Percentiles rank a stretch among this genome's conserved stretches.
Conservation (phyloP, 2,888 invertebrate species). For the Drosophila histrio region DNA sequence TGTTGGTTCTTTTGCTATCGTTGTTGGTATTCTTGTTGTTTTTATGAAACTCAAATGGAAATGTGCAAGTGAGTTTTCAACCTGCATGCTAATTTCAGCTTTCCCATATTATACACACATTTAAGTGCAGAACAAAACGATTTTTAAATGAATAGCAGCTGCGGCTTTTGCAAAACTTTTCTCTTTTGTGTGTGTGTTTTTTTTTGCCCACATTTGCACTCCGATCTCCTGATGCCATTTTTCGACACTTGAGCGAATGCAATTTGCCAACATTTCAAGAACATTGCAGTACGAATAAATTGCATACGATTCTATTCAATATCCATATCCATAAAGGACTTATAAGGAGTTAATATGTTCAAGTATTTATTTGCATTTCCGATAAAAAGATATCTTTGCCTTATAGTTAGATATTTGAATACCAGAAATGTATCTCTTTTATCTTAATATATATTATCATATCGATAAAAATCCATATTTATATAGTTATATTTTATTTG, state of each 20-base stretch:
- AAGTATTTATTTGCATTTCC: neutral
- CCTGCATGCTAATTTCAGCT: constrained; percentile 57
- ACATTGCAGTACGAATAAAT: constrained; percentile 35
- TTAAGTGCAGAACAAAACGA: constrained; percentile 50
- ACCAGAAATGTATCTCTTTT: no score
- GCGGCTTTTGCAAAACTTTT: constrained; percentile 24
- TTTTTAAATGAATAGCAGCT: constrained; percentile 34
- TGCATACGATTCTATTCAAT: constrained; percentile 9
- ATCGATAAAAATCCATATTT: no score
- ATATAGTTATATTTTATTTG: no score
- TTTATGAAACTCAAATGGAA: constrained; percentile 23
- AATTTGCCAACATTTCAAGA: constrained; percentile 2
- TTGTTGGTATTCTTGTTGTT: constrained; percentile 24
- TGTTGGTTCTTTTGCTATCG: constrained; percentile 12
- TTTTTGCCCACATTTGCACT: constrained; percentile 1
- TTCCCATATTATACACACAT: constrained; percentile 20
- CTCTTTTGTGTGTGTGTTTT: neutral
- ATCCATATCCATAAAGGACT: neutral
- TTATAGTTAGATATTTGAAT: no score
- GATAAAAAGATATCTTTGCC: no score
- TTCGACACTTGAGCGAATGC: constrained; percentile 36
- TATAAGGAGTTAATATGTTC: neutral
- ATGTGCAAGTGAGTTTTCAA: constrained; percentile 36
- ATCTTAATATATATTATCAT: no score
- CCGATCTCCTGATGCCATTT: constrained; percentile 14